Evolutionary conservation across 2,797 vertebrate species (phyloP).

Genomic region (Hydrocynus forskahlii): DNA sequence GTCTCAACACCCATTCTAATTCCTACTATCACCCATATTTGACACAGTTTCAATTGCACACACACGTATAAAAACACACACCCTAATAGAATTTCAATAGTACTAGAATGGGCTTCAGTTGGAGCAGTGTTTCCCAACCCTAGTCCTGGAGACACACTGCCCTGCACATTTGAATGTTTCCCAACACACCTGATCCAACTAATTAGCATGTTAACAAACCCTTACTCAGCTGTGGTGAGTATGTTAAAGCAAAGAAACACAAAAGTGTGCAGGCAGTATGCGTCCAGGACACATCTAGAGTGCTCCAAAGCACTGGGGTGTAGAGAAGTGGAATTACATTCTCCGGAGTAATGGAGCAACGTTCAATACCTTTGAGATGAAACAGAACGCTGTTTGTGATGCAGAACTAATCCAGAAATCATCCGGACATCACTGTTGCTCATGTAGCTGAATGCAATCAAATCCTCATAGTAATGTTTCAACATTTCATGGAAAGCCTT

Average conservation of each 20-base stretch:
- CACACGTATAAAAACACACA: neutral
- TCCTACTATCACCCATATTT: too few species aligned
- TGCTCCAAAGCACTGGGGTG: neutral
- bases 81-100: neutral
- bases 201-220: too few species aligned
- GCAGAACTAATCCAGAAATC: neutral
- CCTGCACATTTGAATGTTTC: too few species aligned
- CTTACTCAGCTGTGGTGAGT: too few species aligned
- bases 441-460: neutral
- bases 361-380: neutral
- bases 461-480: neutral
- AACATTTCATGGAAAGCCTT: neutral
- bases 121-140: too few species aligned
- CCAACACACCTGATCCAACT: too few species aligned
- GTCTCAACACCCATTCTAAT: neutral
- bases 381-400: neutral
- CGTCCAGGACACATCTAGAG: too few species aligned
- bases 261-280: too few species aligned
- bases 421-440: neutral
- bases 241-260: too few species aligned
- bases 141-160: too few species aligned
- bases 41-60: neutral
- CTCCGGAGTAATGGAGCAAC: neutral
- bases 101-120: neutral
- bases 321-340: neutral